Conservation (phyloP, 2,113 vertebrate species). For the Caracal caracal region DNA sequence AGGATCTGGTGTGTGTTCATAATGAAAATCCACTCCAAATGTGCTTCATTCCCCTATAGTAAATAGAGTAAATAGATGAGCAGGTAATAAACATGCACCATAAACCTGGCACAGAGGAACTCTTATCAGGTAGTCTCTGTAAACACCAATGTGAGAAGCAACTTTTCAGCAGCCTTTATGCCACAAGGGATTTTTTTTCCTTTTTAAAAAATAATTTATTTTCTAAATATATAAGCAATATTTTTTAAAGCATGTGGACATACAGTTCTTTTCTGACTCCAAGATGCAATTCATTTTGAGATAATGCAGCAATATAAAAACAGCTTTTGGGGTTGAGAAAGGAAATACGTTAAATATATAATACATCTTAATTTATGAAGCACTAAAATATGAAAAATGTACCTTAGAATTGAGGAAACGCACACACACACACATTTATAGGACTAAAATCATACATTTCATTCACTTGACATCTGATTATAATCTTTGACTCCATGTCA, state of each 20-base stretch:
- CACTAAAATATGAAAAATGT: conserved; percentile 22
- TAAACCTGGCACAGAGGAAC: neutral
- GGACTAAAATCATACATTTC: neutral
- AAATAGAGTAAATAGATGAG: neutral
- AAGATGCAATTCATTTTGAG: conserved; percentile 26
- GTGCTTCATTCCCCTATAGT: neutral
- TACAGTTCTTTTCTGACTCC: neutral
- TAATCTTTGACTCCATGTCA: neutral
- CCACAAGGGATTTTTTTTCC: neutral
- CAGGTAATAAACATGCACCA: neutral
- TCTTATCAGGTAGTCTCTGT: neutral
- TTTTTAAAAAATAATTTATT: neutral
- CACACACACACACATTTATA: neutral
- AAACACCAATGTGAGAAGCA: neutral
- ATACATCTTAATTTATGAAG: conserved; percentile 38
- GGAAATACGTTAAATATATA: conserved; percentile 7
- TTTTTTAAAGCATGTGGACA: conserved; percentile 22
- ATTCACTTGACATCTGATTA: neutral
- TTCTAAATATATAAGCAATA: neutral
- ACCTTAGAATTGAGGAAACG: neutral
- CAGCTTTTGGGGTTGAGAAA: conserved; percentile 17
- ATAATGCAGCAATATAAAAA: conserved; percentile 34
- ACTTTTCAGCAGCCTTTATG: neutral
- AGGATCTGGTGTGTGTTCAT: neutral
- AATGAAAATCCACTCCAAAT: neutral